Evolutionary conservation across 2,113 vertebrate species (phyloP).

Genomic region (Varanus komodoensis): DNA sequence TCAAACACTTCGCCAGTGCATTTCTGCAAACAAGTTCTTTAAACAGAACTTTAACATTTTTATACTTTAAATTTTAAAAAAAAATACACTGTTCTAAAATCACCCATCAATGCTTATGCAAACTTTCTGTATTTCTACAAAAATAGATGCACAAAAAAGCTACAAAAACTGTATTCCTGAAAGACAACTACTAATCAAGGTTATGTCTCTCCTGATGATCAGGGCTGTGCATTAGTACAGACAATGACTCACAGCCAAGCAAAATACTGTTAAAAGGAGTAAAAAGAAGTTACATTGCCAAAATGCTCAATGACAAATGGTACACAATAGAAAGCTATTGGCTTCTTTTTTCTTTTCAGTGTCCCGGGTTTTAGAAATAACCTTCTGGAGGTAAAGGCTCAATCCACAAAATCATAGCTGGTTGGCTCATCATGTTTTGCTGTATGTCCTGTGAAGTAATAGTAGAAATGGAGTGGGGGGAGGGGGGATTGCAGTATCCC

Average conservation of each 20-base stretch:
- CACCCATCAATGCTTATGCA: conserved; percentile 76
- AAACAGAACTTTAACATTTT: conserved; percentile 91
- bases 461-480: conserved; percentile 40
- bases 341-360: conserved; percentile 45
- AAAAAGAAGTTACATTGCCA: conserved; percentile 69
- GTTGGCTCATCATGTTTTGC: conserved; percentile 56
- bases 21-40: conserved; percentile 89
- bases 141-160: conserved; percentile 80
- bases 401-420: conserved; percentile 61
- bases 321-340: conserved; percentile 45
- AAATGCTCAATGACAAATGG: conserved; percentile 71
- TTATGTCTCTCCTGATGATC: conserved; percentile 71
- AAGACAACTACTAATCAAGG: conserved; percentile 71
- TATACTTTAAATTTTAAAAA: conserved; percentile 76
- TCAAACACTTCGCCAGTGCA: conserved; percentile 82
- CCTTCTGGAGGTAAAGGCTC: conserved; percentile 70
- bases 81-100: conserved; percentile 79
- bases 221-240: conserved; percentile 63
- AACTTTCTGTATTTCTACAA: conserved; percentile 83
- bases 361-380: conserved; percentile 58
- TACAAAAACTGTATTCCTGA: conserved; percentile 80
- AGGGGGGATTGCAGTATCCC: conserved; percentile 24
- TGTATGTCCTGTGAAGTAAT: conserved; percentile 48
- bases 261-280: conserved; percentile 71
- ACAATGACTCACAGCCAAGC: conserved; percentile 65